Evolutionary conservation across 2,888 invertebrate genomes (phyloP).

Genomic region (Lissocephala sabroskyi): DNA sequence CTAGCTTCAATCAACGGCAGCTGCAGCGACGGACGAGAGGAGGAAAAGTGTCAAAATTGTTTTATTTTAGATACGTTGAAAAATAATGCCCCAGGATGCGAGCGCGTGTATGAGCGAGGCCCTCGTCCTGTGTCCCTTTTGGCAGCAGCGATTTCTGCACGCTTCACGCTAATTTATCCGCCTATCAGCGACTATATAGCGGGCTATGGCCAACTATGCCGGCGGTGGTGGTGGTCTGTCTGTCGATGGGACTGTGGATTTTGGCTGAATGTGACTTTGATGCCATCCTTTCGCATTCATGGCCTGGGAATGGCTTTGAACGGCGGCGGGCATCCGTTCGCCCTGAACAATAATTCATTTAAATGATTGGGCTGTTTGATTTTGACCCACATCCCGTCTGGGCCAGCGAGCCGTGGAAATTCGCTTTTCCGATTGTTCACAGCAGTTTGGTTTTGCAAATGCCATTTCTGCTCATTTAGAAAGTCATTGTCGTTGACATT

Average conservation of each 20-base stretch:
- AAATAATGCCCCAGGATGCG: slow-evolving; percentile 43
- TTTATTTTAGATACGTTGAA: slow-evolving; percentile 61
- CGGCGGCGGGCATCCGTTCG: slow-evolving; percentile 30
- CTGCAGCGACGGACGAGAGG: slow-evolving; percentile 28
- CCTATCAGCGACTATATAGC: slow-evolving; percentile 56
- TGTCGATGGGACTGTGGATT: slow-evolving; percentile 18
- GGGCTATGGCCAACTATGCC: slow-evolving; percentile 19
- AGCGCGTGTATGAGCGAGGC: slow-evolving; percentile 9
- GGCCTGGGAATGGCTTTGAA: slow-evolving; percentile 3
- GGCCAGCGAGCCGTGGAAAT: slow-evolving; percentile 41
- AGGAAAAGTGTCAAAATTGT: slow-evolving; percentile 58
- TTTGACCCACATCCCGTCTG: slow-evolving; percentile 14
- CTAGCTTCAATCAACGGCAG: slow-evolving; percentile 29
- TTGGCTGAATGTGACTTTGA: slow-evolving; percentile 15
- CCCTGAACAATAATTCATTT: slow-evolving; percentile 52
- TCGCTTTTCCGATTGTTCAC: slow-evolving; percentile 42
- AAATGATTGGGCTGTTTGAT: slow-evolving; percentile 62
- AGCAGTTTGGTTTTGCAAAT: slow-evolving; percentile 15
- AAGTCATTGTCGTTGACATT: slow-evolving; percentile 10
- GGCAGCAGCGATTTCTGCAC: slow-evolving; percentile 68
- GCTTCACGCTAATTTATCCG: slow-evolving; percentile 73
- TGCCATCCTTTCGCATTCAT: slow-evolving; percentile 4
- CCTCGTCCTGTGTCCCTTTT: slow-evolving; percentile 19
- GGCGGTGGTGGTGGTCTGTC: slow-evolving; percentile 18
- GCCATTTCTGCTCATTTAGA: slow-evolving; percentile 15